phyloP scores from a whole-genome alignment of 2,888 invertebrate genomes.

The Calephelis perditalis region DNA sequence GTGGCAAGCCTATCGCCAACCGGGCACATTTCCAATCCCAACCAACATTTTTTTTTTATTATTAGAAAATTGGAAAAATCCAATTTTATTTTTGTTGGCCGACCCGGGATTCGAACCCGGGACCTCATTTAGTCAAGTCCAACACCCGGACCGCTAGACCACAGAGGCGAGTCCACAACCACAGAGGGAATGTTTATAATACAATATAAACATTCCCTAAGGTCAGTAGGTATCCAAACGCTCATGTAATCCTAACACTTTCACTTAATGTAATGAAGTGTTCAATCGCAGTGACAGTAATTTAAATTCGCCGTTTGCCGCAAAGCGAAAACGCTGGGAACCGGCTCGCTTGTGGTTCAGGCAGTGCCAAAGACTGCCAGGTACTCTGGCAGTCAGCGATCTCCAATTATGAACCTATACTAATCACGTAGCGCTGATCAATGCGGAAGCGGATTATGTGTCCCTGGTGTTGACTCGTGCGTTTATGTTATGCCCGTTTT shows the following conservation, averaged over 20 bases:
- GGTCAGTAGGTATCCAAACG: neutral
- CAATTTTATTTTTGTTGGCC: too few species aligned
- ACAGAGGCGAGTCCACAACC: too few species aligned
- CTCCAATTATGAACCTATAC: neutral
- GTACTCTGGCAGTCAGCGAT: neutral
- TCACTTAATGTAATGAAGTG: slow-evolving; percentile 11
- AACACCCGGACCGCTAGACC: too few species aligned
- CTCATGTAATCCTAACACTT: neutral
- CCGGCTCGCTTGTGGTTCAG: slow-evolving; percentile 1
- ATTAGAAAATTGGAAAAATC: too few species aligned
- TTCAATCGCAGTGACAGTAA: slow-evolving; percentile 12
- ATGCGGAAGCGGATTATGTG: slow-evolving; percentile 6
- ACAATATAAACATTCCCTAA: neutral
- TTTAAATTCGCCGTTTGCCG: slow-evolving; percentile 10
- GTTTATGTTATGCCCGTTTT: neutral
- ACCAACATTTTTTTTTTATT: too few species aligned
- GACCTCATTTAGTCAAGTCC: too few species aligned
- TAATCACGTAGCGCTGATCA: slow-evolving; percentile 6
- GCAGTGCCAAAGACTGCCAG: neutral
- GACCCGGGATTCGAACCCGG: too few species aligned
- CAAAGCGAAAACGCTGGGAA: neutral
- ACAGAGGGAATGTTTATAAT: too few species aligned
- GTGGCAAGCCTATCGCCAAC: too few species aligned
- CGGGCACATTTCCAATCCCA: too few species aligned
- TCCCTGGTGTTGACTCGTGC: slow-evolving; percentile 7